A percentile compares a stretch with the other conserved stretches of the same genome.
Conservation (phyloP, 2,113 vertebrate species). For the Trogon melanurus region DNA sequence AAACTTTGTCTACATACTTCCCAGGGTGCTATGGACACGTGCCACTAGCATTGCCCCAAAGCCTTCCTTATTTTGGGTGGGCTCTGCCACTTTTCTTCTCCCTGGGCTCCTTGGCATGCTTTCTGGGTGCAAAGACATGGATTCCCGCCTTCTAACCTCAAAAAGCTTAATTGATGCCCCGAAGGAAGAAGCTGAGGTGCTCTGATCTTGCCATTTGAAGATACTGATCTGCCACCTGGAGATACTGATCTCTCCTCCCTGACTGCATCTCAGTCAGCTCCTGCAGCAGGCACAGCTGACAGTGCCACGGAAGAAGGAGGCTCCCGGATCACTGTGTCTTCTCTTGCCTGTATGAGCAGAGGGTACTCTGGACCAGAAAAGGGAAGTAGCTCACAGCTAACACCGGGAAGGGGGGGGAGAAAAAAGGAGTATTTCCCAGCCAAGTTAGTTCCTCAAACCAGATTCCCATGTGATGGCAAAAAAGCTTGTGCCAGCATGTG, state of each 20-base stretch:
- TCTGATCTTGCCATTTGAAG: not conserved
- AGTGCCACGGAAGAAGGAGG: rapidly evolving
- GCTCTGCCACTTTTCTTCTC: not conserved
- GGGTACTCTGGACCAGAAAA: rapidly evolving
- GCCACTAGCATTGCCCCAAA: not conserved
- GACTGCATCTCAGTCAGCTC: not conserved
- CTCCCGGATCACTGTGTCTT: not conserved
- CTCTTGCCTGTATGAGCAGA: not conserved
- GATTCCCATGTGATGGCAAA: not conserved
- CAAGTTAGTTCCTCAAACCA: not conserved
- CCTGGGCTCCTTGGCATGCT: not conserved
- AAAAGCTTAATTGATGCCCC: not conserved
- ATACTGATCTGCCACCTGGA: not conserved
- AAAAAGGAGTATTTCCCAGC: not conserved
- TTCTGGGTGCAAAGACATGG: not conserved
- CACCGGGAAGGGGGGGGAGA: too few relatives aligned
- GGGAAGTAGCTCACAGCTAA: not conserved
- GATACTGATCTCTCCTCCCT: not conserved
- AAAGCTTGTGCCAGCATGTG: not conserved
- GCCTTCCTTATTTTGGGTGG: not conserved
- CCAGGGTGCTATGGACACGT: not conserved
- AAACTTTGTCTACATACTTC: rapidly evolving
- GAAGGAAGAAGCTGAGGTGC: not conserved
- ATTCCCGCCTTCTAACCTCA: not conserved
- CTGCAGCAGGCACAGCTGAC: not conserved